Base-by-base conservation (phyloP, 2,888 invertebrate species). In the Lasioglossum calceatum region DNA sequence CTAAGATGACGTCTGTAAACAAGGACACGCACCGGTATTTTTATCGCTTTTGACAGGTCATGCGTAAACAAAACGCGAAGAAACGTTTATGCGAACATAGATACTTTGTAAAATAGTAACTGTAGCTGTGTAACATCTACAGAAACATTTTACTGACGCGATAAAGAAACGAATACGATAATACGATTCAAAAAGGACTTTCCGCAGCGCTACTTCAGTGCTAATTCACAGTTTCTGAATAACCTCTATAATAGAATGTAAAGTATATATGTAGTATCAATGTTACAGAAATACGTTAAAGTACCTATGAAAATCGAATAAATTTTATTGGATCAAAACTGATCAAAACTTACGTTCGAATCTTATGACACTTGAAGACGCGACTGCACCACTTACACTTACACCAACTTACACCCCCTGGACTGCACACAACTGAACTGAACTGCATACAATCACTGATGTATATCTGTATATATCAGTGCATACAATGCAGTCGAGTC, bases 1-100 rank as follows among this genome's bases (percentile, higher is more conserved):
- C 16, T 14, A 23, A 74, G 54, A 82, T 70, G 58, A 58, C 54
- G 10, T 54, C 75, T 36, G 47, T 39, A 14, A 44, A 67, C 58
- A 61, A 73, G 23, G 19, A 23, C 36, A 67, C 36, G 32, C 36
- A 67, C 36, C 36, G 67, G 67, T 67, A 67, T 67, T 67, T 36
- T 67, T 67, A 36, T 67, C 36, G 23, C 36, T 19, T 67, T 19
- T 67, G 19, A 67, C 23, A 67, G 36, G 19, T 67, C 36, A 36
- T 23, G 67, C 19, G 19, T 36, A n/a, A 67, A 67, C 2, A 67
- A 67, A 67, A 36, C 23, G 10, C 32, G 19, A 32, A 19, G 36
- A 3, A 2, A 36, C 36, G 19, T 36, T 32, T 67, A 67, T 67
- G 19, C 7, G 10, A 67, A 67, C 10, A 19, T 32, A 23, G 8